Conservation (phyloP, 2,113 vertebrate genomes). For the Eudyptes chrysolophus region DNA sequence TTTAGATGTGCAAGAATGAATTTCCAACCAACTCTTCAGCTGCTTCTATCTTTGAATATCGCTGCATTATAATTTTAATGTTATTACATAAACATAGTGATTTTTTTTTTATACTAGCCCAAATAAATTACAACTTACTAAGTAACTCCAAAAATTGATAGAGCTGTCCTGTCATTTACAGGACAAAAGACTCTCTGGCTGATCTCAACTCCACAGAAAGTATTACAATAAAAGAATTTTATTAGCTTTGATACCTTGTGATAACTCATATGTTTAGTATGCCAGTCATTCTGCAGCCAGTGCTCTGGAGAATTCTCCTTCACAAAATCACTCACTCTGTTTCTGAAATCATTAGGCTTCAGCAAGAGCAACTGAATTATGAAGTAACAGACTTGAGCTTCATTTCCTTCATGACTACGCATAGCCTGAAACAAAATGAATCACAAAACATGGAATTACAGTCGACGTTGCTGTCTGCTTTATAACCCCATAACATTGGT, state of each 20-base stretch:
- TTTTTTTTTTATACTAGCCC: neutral
- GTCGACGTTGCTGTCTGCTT: neutral
- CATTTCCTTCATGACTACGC: slow-evolving; percentile 98
- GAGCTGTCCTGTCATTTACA: neutral
- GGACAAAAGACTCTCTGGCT: neutral
- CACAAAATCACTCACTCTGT: slow-evolving; percentile 96
- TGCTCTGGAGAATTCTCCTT: slow-evolving; percentile 98
- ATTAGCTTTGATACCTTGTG: slow-evolving; percentile 85
- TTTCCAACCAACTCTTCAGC: neutral
- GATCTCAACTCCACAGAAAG: neutral
- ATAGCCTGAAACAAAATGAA: slow-evolving; percentile 82
- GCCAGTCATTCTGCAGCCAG: slow-evolving; percentile 99
- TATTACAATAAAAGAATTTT: neutral
- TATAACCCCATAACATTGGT: neutral
- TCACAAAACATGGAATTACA: neutral
- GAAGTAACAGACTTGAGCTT: slow-evolving; percentile 99
- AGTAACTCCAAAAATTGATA: neutral
- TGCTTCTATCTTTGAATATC: neutral
- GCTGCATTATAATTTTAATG: neutral
- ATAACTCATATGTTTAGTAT: slow-evolving; percentile 98
- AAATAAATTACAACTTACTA: neutral
- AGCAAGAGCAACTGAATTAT: slow-evolving; percentile 97
- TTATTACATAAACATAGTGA: neutral
- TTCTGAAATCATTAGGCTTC: slow-evolving; percentile 98
- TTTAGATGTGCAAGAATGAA: neutral